Conservation (phyloP, 2,797 vertebrate species). For the Cygnus olor region DNA sequence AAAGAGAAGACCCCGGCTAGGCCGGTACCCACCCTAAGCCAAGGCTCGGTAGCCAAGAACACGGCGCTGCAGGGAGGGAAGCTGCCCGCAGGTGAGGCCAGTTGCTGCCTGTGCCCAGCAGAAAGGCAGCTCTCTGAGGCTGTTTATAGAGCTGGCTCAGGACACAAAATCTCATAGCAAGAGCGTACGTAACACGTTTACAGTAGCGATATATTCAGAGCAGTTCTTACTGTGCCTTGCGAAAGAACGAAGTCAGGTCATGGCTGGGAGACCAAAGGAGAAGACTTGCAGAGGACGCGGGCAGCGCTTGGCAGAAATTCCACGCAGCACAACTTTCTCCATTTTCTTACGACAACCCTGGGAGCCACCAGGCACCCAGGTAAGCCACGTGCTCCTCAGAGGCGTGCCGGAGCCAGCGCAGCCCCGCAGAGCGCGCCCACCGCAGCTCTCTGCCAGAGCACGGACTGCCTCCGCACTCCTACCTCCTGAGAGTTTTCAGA, state of each 20-base stretch:
- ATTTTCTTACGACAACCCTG: neutral
- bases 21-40: neutral
- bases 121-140: neutral
- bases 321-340: neutral
- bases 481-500: too few relatives aligned
- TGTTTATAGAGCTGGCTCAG: neutral
- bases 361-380: neutral
- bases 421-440: neutral
- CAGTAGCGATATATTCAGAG: neutral
- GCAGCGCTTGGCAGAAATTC: neutral
- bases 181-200: neutral
- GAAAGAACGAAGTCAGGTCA: neutral
- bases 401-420: neutral
- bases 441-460: too few relatives aligned
- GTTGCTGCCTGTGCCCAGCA: neutral
- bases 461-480: too few relatives aligned
- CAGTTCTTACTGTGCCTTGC: neutral
- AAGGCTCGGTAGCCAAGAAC: neutral
- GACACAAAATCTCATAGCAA: neutral
- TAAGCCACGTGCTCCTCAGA: neutral
- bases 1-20: neutral
- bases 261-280: neutral
- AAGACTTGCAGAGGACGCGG: neutral
- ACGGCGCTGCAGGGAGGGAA: neutral
- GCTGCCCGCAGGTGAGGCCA: neutral